phyloP scores from a whole-genome alignment of 2,113 vertebrate species.

The Alaudala cheleensis region DNA sequence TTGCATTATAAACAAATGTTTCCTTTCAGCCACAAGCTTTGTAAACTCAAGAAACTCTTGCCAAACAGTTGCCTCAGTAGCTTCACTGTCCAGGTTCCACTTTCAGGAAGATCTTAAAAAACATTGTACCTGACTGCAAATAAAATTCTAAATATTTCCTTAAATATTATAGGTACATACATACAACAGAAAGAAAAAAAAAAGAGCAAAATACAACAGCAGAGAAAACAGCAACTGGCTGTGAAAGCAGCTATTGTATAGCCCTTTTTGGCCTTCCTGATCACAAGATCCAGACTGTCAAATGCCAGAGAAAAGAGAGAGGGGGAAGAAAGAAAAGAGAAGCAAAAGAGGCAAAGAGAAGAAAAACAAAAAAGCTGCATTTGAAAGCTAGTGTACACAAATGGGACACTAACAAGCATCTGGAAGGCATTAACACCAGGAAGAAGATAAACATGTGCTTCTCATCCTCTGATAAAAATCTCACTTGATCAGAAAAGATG shows the following conservation, averaged over 20 bases:
- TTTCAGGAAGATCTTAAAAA: neutral
- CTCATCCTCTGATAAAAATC: neutral
- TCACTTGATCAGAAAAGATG: neutral
- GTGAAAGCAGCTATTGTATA: neutral
- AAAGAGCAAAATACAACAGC: neutral
- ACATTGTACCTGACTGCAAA: neutral
- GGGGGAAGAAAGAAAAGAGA: neutral
- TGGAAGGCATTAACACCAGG: neutral
- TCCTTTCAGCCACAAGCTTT: neutral
- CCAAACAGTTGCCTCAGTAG: neutral
- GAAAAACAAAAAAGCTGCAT: neutral
- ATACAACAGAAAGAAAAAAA: neutral
- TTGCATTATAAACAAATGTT: neutral
- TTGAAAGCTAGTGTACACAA: neutral
- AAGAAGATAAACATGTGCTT: neutral
- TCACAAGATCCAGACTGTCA: neutral
- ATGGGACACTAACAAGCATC: neutral
- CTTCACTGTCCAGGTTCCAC: neutral
- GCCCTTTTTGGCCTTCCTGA: neutral
- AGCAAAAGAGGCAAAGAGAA: neutral
- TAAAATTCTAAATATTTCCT: neutral
- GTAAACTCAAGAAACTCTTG: neutral
- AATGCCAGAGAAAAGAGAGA: neutral
- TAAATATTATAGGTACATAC: neutral
- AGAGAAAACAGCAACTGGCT: neutral